Evolutionary conservation across 2,113 vertebrate genomes (phyloP).

Genomic region (Mixornis gularis): DNA sequence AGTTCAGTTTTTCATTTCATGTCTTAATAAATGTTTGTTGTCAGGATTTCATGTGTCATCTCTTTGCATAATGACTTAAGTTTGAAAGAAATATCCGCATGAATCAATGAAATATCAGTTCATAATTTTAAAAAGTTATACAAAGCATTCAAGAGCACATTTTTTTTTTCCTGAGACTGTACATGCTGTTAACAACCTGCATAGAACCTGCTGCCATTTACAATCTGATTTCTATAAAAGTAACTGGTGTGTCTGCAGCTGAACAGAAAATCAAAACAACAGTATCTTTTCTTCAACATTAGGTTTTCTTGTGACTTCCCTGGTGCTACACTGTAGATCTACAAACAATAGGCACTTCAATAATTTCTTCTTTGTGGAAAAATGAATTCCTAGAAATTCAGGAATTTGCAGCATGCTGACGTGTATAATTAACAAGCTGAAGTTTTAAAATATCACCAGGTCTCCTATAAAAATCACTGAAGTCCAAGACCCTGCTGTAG

Average conservation of each 20-base stretch:
- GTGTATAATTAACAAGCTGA: constrained; percentile 1
- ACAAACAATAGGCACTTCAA: not conserved
- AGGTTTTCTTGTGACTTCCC: not conserved
- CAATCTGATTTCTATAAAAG: not conserved
- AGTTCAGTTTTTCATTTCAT: not conserved
- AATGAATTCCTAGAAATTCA: not conserved
- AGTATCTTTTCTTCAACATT: not conserved
- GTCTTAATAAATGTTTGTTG: not conserved
- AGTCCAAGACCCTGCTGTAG: constrained; percentile 46
- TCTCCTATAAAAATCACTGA: constrained; percentile 34
- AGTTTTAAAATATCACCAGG: constrained; percentile 20
- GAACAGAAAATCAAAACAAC: constrained; percentile 36
- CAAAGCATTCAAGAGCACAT: not conserved
- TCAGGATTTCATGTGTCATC: not conserved
- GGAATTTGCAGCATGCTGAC: constrained; percentile 19
- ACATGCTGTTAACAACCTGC: not conserved
- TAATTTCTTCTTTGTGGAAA: constrained; percentile 6
- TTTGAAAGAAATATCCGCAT: not conserved
- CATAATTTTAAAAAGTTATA: not conserved
- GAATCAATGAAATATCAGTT: constrained; percentile 1
- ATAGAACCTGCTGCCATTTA: not conserved
- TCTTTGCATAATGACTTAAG: not conserved
- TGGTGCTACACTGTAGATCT: not conserved
- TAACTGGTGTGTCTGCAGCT: constrained; percentile 9
- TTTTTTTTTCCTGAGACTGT: not conserved